A percentile compares a stretch with the other conserved stretches of the same genome.
Conservation (phyloP, 2,888 invertebrate genomes). For the Scrobipalpa atriplicella region DNA sequence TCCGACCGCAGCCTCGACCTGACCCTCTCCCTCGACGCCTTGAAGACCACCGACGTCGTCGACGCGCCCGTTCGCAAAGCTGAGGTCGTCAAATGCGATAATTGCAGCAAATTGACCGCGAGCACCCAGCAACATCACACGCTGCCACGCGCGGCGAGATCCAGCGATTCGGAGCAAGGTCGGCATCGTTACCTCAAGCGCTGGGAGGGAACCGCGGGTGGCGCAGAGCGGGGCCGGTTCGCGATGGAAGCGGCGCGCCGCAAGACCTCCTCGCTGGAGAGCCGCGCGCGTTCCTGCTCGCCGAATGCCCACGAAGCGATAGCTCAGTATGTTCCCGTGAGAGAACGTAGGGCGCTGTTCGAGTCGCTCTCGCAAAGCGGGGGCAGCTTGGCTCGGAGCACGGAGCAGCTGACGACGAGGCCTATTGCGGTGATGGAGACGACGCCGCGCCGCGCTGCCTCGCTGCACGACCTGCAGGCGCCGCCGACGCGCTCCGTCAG, state of each 20-base stretch:
- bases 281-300: slow-evolving; percentile 73
- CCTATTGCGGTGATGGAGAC: slow-evolving; percentile 62
- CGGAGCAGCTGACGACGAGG: slow-evolving; percentile 81
- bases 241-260: slow-evolving; percentile 72
- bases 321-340: slow-evolving; percentile 87
- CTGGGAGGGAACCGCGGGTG: slow-evolving; percentile 73
- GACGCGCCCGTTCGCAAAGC: slow-evolving; percentile 72
- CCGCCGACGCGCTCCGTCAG: slow-evolving; percentile 83
- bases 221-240: slow-evolving; percentile 68
- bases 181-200: slow-evolving; percentile 72
- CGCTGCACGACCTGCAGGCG: slow-evolving; percentile 84
- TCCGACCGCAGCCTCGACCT: slow-evolving; percentile 82
- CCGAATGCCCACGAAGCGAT: slow-evolving; percentile 73
- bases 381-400: slow-evolving; percentile 84
- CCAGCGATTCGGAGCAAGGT: slow-evolving; percentile 68
- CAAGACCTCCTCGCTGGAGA: slow-evolving; percentile 70
- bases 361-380: slow-evolving; percentile 86
- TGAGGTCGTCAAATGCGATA: slow-evolving; percentile 74
- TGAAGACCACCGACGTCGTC: slow-evolving; percentile 71
- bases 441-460: slow-evolving; percentile 84
- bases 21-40: slow-evolving; percentile 76
- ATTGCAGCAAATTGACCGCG: slow-evolving; percentile 71
- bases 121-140: slow-evolving; percentile 68
- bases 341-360: slow-evolving; percentile 87
- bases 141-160: slow-evolving; percentile 69